Conservation (phyloP, 2,113 vertebrate genomes). For the Melanotaenia duboulayi region DNA sequence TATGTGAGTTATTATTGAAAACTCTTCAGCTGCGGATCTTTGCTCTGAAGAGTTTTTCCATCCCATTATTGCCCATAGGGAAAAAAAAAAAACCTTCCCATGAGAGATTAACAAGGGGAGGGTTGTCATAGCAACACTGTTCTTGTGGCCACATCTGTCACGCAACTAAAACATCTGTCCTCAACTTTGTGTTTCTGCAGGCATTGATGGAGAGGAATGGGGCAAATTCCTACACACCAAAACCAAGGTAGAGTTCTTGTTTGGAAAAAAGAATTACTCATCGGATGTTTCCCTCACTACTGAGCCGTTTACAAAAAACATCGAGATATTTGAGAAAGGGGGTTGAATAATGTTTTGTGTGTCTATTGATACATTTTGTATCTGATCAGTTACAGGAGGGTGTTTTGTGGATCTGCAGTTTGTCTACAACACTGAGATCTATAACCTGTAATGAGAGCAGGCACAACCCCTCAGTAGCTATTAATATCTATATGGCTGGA, state of each 20-base stretch:
- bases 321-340: background rate
- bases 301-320: constrained; percentile 1
- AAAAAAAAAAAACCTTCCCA: constrained; percentile 27
- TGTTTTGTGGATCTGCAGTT: constrained; percentile 10
- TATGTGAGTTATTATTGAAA: background rate
- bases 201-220: constrained; percentile 96
- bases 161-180: constrained; percentile 32
- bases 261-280: background rate
- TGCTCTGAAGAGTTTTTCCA: constrained; percentile 44
- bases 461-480: constrained; percentile 16
- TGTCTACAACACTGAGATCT: constrained; percentile 2
- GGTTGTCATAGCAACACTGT: constrained; percentile 42
- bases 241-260: constrained; percentile 88
- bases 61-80: constrained; percentile 30
- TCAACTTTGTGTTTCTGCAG: constrained; percentile 75
- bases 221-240: constrained; percentile 99
- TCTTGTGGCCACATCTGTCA: constrained; percentile 42
- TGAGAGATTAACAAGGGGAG: constrained; percentile 19
- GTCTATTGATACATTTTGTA: background rate
- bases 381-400: background rate
- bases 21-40: constrained; percentile 28
- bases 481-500: constrained; percentile 34
- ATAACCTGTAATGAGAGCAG: constrained; percentile 16
- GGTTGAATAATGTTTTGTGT: background rate
- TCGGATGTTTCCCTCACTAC: background rate